Evolutionary conservation across 2,888 invertebrate species (phyloP), one percentile per base, ranked within the genome.

Genomic region (Cyrtodaria siliqua): DNA sequence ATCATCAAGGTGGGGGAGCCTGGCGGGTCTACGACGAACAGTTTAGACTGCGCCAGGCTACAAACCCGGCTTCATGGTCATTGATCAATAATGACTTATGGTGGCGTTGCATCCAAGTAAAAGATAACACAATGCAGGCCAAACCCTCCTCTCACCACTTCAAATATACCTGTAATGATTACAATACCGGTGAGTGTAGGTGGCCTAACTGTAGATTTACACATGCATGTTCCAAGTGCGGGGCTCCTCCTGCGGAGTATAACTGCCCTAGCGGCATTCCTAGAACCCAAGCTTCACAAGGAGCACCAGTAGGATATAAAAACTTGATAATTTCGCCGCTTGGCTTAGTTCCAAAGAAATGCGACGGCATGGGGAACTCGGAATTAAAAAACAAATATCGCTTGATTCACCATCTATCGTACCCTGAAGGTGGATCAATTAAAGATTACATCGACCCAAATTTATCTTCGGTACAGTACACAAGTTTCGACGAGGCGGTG

Each of bases 1-100:
- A 0, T 0, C 8, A 24, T 2, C 47, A 33, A 2, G 18, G 26
- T 2, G n/a, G n/a, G n/a, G n/a, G n/a, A 55, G 72, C 38, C 2
- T 72, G 64, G 64, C 0, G 49, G 3, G 24, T 2, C 0, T 72
- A 72, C 49, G 72, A 72, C 27, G 53, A 60, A 38, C 66, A 64
- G 33, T 66, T 64, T 27, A n/a, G 72, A 6, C 23, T 71, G 3
- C 49, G 63, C 3, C 64, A 71, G 44, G 57, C 71, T 3, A 42
- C 40, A 1, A 14, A 42, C 2, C 53, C 49, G 12, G 16, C 27
- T n/a, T 26, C 52, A 1, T 72, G 64, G 72, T 47, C 42, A 14
- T 14, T 14, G 40, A 50, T 72, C 20, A 72, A 66, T 38, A 23
- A 20, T n/a, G 66, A 72, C 49, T 57, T 72, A 9, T 72, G 64